These are phyloP conservation scores for Phenacoccus solenopsis DNA, from an alignment of 1,140 invertebrate species.

Conservation along the genomic window DNA sequence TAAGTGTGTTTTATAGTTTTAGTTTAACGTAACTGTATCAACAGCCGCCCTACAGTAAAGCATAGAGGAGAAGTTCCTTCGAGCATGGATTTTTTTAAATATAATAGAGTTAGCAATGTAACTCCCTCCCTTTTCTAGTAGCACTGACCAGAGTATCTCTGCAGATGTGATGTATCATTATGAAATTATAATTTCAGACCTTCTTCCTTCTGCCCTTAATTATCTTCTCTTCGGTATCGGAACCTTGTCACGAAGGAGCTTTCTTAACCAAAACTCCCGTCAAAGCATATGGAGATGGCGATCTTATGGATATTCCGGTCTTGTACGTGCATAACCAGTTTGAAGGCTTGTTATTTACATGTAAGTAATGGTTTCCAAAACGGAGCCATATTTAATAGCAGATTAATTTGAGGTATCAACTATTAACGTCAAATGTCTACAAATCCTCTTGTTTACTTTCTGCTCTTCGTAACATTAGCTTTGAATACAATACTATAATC, in stretches of 20 bases:
- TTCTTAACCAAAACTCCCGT: background rate
- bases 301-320: background rate
- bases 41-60: too few species aligned
- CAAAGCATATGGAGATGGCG: background rate
- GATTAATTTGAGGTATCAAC: too few species aligned
- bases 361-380: background rate
- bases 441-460: too few species aligned
- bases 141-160: background rate
- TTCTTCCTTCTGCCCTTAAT: background rate
- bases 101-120: background rate
- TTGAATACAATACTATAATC: too few species aligned
- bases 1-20: too few species aligned
- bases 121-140: background rate
- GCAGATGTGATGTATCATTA: too few species aligned
- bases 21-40: too few species aligned
- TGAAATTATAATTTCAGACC: background rate
- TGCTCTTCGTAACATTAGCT: too few species aligned
- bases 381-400: too few species aligned
- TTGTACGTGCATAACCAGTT: background rate
- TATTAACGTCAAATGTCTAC: too few species aligned
- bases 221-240: background rate
- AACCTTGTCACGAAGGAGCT: background rate
- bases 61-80: too few species aligned
- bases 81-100: too few species aligned
- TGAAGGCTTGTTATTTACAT: background rate